Base-by-base conservation (phyloP, 2,797 vertebrate species). In the Kryptopterus vitreolus region DNA sequence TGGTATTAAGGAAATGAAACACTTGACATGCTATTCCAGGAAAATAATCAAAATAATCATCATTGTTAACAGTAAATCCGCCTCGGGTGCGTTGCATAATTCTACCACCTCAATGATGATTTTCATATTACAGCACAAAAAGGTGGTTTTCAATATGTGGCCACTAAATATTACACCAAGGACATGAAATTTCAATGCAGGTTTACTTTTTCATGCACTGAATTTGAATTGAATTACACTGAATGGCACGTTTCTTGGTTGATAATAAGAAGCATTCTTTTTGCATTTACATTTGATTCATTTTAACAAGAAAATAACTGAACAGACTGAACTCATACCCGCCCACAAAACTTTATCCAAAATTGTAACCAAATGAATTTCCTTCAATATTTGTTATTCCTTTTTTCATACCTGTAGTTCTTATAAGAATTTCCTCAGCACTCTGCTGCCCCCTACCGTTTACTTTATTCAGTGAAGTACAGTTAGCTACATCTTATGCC, bases 391-490 rank as follows among this genome's bases (percentile, higher is more conserved):
- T 50, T 69, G 31, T 31, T 70, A 29, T 26, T 26, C 12, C 24
- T 66, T 66, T 22, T 35, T n/a, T 35, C 18, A 63, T n/a, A 20
- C n/a, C n/a, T n/a, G n/a, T n/a, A n/a, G 1, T 33, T 3, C 22
- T 24, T 20, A 33, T 1, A 3, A 38, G 3, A 22, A 58, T 11
- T 73, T 58, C 3, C 16, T 22, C 53, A 26, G 71, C 53, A 24
- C 33, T 43, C 18, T 76, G 55, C 55, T 24, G 73, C 55, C 73
- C 31, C 52, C 80, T 69, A 43, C 20, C 70, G 80, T 57, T 61
- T 24, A 4, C 18, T 2, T 43, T 57, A 50, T 33, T 74, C 16
- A 75, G 1, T 46, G 22, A 20, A 79, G 7, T 15, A 10, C 4
- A 24, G 16, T 26, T 43, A 24, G 38, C 24, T 43, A 8, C 38